These are phyloP conservation scores for Mastacembelus armatus DNA, from an alignment of 2,797 vertebrate genomes.

Conservation along the genomic window DNA sequence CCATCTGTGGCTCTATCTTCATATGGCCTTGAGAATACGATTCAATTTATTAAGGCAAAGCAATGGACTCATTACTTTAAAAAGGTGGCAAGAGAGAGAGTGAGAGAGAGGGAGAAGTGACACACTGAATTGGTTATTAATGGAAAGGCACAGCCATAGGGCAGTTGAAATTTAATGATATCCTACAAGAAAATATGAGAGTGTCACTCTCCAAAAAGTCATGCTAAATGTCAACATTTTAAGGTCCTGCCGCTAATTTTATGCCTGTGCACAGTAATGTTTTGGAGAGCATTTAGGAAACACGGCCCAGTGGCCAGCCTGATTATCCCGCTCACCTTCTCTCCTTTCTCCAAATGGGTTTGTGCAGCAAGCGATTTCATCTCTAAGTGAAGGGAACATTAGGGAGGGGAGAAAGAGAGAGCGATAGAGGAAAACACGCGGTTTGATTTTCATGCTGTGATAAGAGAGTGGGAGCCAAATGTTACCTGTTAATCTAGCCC, in stretches of 20 bases:
- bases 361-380: slow-evolving; percentile 99
- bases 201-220: slow-evolving; percentile 99
- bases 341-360: slow-evolving; percentile 98
- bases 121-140: slow-evolving; percentile 99
- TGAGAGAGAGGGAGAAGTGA: slow-evolving; percentile 87
- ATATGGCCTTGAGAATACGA: slow-evolving; percentile 99
- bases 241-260: slow-evolving; percentile 99
- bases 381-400: slow-evolving; percentile 99
- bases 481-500: slow-evolving; percentile 88
- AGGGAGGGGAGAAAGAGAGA: slow-evolving; percentile 79
- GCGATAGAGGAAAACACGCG: slow-evolving; percentile 90
- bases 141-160: slow-evolving; percentile 99
- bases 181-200: slow-evolving; percentile 99
- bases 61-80: slow-evolving; percentile 99
- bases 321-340: slow-evolving; percentile 99
- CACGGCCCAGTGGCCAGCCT: slow-evolving; percentile 99
- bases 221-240: slow-evolving; percentile 99
- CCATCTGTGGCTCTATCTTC: slow-evolving; percentile 98
- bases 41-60: slow-evolving; percentile 99
- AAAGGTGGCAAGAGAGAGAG: slow-evolving; percentile 86
- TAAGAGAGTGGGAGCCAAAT: slow-evolving; percentile 91
- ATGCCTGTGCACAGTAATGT: slow-evolving; percentile 99
- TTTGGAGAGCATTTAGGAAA: slow-evolving; percentile 99
- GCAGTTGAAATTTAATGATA: slow-evolving; percentile 99
- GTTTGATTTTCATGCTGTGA: slow-evolving; percentile 94